Base-by-base conservation (phyloP, 2,113 vertebrate species). In the Gavia stellata region DNA sequence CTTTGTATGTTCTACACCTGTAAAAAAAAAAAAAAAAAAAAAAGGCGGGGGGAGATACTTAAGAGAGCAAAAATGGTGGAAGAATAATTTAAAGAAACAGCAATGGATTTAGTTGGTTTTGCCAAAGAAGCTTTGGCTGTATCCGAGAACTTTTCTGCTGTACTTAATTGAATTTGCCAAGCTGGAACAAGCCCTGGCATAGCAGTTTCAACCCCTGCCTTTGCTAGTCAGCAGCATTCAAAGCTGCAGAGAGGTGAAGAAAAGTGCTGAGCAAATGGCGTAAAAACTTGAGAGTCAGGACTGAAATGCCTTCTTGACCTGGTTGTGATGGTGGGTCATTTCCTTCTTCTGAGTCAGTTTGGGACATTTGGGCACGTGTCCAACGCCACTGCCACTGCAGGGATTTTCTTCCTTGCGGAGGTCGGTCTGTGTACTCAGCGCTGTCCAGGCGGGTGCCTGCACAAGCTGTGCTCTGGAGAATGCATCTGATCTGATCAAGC, bases 361-460 rank as follows among this genome's bases (percentile, higher is more conserved):
- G 52, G 93, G 84, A 95, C 65, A 5, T 52, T 55, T 87, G 73
- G 55, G 81, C 65, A 33, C 0, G 0, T 36, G 52, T 92, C 68
- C 83, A 86, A 7, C 1, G 5, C 45, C n/a, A n/a, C n/a, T 83
- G 31, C 26, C 12, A 29, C 45, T 0, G 0, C 55, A 23, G 33
- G 52, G 52, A 28, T 87, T 81, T 67, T 45, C 34, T 23, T 81
- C 55, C n/a, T 52, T 78, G 65, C 2, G 0, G 86, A 71, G 72
- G 16, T 74, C 50, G 67, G 11, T 31, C 52, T 34, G 18, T 28
- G 40, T 2, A 0, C 34, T 61, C 26, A 7, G 40, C 0, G 0
- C 50, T 0, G 0, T 50, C 38, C 0, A 0, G 23, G 15, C 0
- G 0, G 49, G 44, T 0, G 14, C 52, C 44, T 50, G 65, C 17